Evolutionary conservation across 2,113 vertebrate species (phyloP), one percentile per base, ranked within the genome.

Genomic region (Bufo bufo): DNA sequence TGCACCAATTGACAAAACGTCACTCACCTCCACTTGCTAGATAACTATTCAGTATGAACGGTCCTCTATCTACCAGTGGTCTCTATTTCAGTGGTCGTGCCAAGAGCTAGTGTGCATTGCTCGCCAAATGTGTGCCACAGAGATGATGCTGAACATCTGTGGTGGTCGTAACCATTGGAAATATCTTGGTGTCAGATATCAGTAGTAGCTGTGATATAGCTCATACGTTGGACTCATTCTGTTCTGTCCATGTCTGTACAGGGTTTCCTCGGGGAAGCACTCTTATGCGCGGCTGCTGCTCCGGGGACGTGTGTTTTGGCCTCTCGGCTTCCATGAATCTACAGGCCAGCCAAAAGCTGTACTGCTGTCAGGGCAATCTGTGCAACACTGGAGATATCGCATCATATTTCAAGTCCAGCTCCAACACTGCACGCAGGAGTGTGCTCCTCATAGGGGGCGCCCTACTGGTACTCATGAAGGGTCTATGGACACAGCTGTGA

Each of bases 301-400:
- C 87, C n/a, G 2, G 13, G 16, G 80, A 88, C 23, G 80, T 88
- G 8, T 88, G 86, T 77, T 50, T 7, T 7, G 87, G 87, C 4
- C n/a, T 88, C 6, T 83, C 87, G 0, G 80, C 80, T 4, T 77
- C 87, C 47, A 1, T 83, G 13, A 12, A 10, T 0, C 2, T 84
- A 14, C 87, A 77, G 50, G 20, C 69, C 56, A 83, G 80, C 20
- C 80, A 88, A 10, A 88, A 88, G 49, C 5, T 63, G 20, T 56
- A 65, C 80, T 88, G 87, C 56, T 88, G 87, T 12, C 58, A 47
- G 6, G 58, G 87, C 17, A 88, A 88, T 8, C 71, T 88, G 45
- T 88, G 87, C 45, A 88, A 88, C 50, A 88, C n/a, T 19, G 87
- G 87, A 49, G 8, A 19, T 6, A 7, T 77, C 1, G 3, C 56